Conservation (phyloP, 2,888 invertebrate genomes). For the Dastarcus helophoroides region DNA sequence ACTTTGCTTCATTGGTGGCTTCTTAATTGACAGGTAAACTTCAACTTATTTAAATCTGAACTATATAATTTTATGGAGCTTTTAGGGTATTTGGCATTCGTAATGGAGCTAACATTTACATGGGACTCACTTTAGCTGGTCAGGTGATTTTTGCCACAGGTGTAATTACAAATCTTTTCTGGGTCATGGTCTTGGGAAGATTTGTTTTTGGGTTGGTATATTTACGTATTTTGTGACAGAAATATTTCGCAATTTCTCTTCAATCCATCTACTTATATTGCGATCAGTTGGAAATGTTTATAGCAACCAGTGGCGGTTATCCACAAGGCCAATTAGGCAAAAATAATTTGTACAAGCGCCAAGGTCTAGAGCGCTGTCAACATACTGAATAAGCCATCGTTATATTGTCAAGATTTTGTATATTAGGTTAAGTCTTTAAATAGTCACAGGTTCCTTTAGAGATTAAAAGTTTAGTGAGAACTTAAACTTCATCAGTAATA, state of each 20-base stretch:
- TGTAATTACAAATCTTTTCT: conserved; percentile 63
- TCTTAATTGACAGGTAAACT: conserved; percentile 73
- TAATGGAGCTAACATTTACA: conserved; percentile 83
- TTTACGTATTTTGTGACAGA: too few species aligned
- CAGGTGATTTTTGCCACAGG: conserved; percentile 84
- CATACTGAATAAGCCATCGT: too few species aligned
- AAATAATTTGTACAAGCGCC: too few species aligned
- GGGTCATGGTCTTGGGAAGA: conserved; percentile 85
- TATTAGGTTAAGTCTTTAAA: too few species aligned
- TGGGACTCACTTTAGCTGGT: conserved; percentile 74
- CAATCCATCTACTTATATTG: too few species aligned
- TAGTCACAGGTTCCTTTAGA: too few species aligned
- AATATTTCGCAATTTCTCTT: too few species aligned
- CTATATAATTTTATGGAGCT: conserved; percentile 17
- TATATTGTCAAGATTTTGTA: too few species aligned
- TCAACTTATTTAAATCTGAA: background rate
- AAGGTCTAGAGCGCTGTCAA: too few species aligned
- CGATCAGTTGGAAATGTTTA: too few species aligned
- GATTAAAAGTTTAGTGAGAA: background rate
- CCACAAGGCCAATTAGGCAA: too few species aligned
- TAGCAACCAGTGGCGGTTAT: background rate
- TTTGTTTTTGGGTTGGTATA: conserved; percentile 80
- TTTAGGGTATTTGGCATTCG: conserved; percentile 85
- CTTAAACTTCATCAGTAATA: too few species aligned
- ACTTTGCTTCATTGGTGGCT: conserved; percentile 91